Percentiles rank a stretch among this genome's conserved stretches.
phyloP scores from a whole-genome alignment of 2,113 vertebrate species.

The Erpornis zantholeuca region DNA sequence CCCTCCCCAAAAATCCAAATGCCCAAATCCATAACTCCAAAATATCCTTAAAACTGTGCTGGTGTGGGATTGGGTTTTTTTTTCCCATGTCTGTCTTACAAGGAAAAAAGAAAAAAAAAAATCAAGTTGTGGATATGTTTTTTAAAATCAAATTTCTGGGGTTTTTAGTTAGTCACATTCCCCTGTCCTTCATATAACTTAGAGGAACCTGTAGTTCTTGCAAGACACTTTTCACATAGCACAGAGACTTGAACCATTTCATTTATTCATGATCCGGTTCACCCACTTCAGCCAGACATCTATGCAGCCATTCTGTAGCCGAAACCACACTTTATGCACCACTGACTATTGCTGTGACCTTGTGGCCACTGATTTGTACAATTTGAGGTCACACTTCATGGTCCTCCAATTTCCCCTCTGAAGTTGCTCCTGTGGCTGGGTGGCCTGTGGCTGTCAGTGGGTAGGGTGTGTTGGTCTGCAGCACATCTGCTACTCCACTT shows the following conservation, averaged over 20 bases:
- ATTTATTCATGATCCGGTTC: background rate
- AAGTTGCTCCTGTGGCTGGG: background rate
- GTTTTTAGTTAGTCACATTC: background rate
- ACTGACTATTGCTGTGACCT: background rate
- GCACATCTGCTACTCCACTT: background rate
- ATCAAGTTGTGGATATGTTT: background rate
- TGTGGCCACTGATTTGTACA: background rate
- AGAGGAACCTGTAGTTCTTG: background rate
- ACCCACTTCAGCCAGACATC: background rate
- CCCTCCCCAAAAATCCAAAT: fast-evolving
- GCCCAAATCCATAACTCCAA: background rate
- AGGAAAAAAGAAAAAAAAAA: too few relatives aligned
- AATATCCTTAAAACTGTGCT: background rate
- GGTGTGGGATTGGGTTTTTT: background rate
- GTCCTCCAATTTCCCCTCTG: background rate
- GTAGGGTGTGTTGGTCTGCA: background rate
- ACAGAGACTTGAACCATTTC: background rate
- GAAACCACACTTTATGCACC: background rate
- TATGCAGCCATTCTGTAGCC: background rate
- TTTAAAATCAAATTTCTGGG: background rate
- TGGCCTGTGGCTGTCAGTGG: background rate
- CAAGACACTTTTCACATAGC: background rate
- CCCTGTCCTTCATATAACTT: background rate
- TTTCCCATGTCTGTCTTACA: background rate
- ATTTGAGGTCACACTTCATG: background rate